phyloP scores from a whole-genome alignment of 2,113 vertebrate species.

The Emydura subglobosa region DNA sequence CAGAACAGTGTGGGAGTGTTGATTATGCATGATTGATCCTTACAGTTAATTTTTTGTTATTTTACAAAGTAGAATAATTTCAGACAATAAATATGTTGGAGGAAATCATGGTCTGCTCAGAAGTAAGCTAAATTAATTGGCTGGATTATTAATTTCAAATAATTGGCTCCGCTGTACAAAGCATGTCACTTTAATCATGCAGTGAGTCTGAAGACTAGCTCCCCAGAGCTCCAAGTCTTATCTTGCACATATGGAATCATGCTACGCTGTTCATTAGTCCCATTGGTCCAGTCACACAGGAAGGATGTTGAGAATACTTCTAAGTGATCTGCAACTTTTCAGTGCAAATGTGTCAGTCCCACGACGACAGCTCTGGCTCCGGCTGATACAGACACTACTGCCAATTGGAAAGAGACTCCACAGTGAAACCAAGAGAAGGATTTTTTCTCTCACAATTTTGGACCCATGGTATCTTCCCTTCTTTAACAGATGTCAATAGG shows the following conservation, averaged over 20 bases:
- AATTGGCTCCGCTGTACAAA: not conserved
- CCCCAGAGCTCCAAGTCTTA: constrained; percentile 19
- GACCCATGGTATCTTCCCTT: not conserved
- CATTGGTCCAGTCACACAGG: constrained; percentile 47
- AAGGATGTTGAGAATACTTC: constrained; percentile 47
- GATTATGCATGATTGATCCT: constrained; percentile 64
- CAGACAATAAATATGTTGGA: constrained; percentile 12
- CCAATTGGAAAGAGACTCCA: constrained; percentile 45
- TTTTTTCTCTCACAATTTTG: fast-evolving
- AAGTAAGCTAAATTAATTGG: constrained; percentile 5
- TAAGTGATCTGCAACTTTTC: constrained; percentile 19
- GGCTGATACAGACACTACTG: constrained; percentile 31
- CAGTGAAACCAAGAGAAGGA: not conserved
- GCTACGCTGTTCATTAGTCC: constrained; percentile 30
- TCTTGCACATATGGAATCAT: constrained; percentile 34
- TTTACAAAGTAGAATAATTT: not conserved
- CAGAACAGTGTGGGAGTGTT: constrained; percentile 73
- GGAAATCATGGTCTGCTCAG: not conserved
- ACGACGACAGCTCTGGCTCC: constrained; percentile 46
- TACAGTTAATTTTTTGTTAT: not conserved
- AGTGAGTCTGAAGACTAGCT: not conserved
- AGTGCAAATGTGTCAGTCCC: constrained; percentile 49
- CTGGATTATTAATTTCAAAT: constrained; percentile 40
- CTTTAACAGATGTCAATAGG: not conserved
- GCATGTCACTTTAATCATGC: constrained; percentile 48